Evolutionary conservation across 1,140 invertebrate species (phyloP), one percentile per base, ranked within the genome.

Genomic region (Drosophila sturtevanti): DNA sequence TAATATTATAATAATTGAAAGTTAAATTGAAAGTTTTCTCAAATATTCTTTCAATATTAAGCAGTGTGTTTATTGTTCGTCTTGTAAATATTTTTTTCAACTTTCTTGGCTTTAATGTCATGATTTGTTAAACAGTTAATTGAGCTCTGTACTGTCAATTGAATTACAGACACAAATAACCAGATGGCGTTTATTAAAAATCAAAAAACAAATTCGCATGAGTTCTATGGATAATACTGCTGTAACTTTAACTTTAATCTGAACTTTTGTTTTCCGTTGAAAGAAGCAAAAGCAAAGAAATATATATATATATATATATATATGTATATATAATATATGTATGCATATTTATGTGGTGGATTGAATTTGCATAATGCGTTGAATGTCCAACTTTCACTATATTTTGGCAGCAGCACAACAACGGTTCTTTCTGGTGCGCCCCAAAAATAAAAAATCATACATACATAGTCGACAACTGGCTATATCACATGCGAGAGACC

Each of bases 331-430:
- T 38, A 38, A 63, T 52, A 16, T 9, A 16, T 14, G 21, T 48
- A 31, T 31, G 51, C 63, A 44, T 34, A 24, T 55, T 62, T 54
- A 21, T 61, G 18, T 31, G 21, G 34, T 58, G 37, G 56, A 68
- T 77, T 72, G 68, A 72, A 86, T 86, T 89, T 89, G 84, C 84
- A 89, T 89, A 89, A 74, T 76, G 44, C 68, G 64, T 56, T 56
- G 56, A 59, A 67, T 44, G 75, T 65, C 65, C 69, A 89, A 89
- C 84, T 89, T 89, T 89, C 84, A 89, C 84, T 89, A 69, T 69
- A 87, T 87, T 87, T 87, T 87, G 79, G 82, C 82, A 86, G 81
- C 72, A 62, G 27, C 27, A 31, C 27, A 61, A 54, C 68, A 86
- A 86, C 82, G 82, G 82, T 86, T 86, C 82, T 86, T 86, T 85